Base-by-base conservation (phyloP, 1,140 invertebrate genomes). In the Zaprionus inermis region DNA sequence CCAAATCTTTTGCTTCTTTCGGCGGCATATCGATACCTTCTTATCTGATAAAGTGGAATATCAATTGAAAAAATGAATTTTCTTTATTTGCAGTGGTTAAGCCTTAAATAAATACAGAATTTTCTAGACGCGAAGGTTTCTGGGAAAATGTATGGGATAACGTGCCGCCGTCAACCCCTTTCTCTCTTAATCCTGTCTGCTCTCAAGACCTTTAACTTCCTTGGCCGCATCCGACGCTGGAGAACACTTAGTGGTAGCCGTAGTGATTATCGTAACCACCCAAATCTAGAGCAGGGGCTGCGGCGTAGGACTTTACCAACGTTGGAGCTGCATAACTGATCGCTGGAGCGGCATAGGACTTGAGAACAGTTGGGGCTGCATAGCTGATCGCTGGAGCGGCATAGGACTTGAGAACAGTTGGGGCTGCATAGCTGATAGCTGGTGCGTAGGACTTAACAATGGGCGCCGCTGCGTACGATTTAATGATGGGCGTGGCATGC, bases 71-170 rank as follows among this genome's bases (percentile, higher is more conserved):
- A 88, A 74, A 58, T 2, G 10, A 64, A 75, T 74, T 86, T 88
- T 66, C 72, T 86, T 86, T 86, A 89, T 84, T 88, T 65, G 77
- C 77, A 72, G 66, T 78, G 14, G 72, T 69, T 64, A 56, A 55
- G 60, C 46, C 82, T 86, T 86, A 86, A 86, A 86, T 89, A 83
- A 86, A 86, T 89, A 88, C 78, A 71, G 65, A 83, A 78, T 79
- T 55, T 69, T n/a, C 54, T 59, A 58, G 58, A 46, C 18, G 44
- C 64, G 60, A 22, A 65, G 58, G 44, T 46, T 38, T 12, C 24
- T 69, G 69, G 55, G 41, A 58, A 75, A 67, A 65, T 67, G 60
- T 66, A 64, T 69, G 66, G 46, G 38, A 66, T 55, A 75, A 88
- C 80, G 83, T 88, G 83, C 83, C 57, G 63, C 70, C 63, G 67